Conservation (phyloP, 2,888 invertebrate genomes). For the Patella caerulea region DNA sequence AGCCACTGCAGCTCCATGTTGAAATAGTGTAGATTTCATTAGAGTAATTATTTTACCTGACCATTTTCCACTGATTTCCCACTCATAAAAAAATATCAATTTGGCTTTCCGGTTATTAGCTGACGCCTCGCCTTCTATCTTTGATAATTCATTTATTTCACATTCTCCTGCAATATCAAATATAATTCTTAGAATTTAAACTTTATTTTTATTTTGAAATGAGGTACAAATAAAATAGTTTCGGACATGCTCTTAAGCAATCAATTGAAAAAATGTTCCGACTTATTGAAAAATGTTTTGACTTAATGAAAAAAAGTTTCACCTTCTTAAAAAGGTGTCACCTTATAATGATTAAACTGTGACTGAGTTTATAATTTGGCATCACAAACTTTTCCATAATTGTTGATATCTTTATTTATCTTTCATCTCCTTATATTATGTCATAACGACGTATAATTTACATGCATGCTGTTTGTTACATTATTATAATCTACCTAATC, state of each 20-base stretch:
- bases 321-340: too few relatives aligned
- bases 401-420: too few relatives aligned
- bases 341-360: too few relatives aligned
- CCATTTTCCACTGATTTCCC: conserved; percentile 94
- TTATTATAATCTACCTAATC: too few relatives aligned
- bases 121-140: conserved; percentile 94
- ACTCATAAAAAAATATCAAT: conserved; percentile 98
- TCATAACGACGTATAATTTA: too few relatives aligned
- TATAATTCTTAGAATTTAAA: neutral
- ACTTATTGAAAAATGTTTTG: neutral
- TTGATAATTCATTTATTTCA: conserved; percentile 85
- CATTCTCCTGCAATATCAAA: conserved; percentile 73
- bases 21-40: neutral
- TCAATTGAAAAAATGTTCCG: neutral
- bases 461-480: too few relatives aligned
- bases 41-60: conserved; percentile 75
- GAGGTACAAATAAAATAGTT: too few relatives aligned
- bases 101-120: conserved; percentile 99
- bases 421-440: too few relatives aligned
- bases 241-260: neutral
- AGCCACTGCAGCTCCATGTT: too few relatives aligned
- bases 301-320: neutral
- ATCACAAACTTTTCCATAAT: too few relatives aligned
- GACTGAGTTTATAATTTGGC: too few relatives aligned
- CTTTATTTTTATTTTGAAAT: neutral